Conservation (phyloP, 2,113 vertebrate genomes). For the Poecilia latipinna region DNA sequence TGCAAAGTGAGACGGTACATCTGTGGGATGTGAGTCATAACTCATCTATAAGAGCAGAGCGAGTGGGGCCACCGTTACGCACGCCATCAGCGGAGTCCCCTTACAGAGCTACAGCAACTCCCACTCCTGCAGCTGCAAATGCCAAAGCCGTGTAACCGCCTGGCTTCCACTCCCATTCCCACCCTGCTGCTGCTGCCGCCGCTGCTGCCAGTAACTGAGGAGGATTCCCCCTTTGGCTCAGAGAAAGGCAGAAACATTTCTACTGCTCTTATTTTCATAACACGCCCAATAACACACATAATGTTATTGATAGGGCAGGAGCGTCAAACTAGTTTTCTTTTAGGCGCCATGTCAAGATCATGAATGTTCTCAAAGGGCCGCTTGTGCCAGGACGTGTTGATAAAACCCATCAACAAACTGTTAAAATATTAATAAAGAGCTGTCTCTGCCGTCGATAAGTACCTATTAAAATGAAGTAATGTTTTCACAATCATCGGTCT, state of each 20-base stretch:
- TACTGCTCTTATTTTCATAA: neutral
- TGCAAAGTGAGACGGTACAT: slow-evolving; percentile 17
- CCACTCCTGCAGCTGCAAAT: slow-evolving; percentile 49
- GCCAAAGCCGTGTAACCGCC: slow-evolving; percentile 40
- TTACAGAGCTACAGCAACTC: slow-evolving; percentile 27
- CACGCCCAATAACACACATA: neutral
- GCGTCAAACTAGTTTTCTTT: too few species aligned
- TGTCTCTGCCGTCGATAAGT: too few species aligned
- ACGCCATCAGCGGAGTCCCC: slow-evolving; percentile 37
- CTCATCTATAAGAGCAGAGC: slow-evolving; percentile 41
- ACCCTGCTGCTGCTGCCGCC: slow-evolving; percentile 44
- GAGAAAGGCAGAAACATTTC: slow-evolving; percentile 25
- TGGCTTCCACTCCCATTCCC: slow-evolving; percentile 44
- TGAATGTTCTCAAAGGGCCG: too few species aligned
- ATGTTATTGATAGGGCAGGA: too few species aligned
- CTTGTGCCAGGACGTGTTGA: too few species aligned
- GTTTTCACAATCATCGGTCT: too few species aligned
- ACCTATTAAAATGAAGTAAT: too few species aligned
- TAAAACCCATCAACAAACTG: too few species aligned
- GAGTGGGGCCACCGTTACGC: slow-evolving; percentile 5
- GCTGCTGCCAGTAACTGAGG: slow-evolving; percentile 22
- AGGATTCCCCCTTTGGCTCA: slow-evolving; percentile 51
- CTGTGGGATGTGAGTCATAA: slow-evolving; percentile 60
- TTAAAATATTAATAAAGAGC: too few species aligned
- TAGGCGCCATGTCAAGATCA: too few species aligned